These are phyloP conservation scores for Silurus asotus DNA, from an alignment of 2,113 vertebrate genomes.

Conservation along the genomic window DNA sequence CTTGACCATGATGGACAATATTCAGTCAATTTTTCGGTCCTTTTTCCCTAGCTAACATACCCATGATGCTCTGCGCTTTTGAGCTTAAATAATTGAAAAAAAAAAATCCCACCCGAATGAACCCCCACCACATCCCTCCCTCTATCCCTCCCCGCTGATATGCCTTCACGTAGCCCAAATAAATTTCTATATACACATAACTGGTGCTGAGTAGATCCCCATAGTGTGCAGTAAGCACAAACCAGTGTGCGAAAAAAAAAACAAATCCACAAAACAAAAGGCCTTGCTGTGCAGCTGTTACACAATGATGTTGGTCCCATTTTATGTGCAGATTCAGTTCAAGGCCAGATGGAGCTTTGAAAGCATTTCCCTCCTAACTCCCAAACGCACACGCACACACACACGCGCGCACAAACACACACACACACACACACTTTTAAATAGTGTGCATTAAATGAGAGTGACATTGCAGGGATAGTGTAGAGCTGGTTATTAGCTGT, in stretches of 20 bases:
- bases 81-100: slow-evolving; percentile 37
- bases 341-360: slow-evolving; percentile 28
- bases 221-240: slow-evolving; percentile 34
- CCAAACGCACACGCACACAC: slow-evolving; percentile 22
- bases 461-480: slow-evolving; percentile 28
- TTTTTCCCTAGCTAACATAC: slow-evolving; percentile 2
- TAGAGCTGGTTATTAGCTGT: slow-evolving; percentile 41
- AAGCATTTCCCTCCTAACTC: slow-evolving; percentile 23
- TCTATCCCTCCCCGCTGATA: slow-evolving; percentile 26
- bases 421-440: background rate
- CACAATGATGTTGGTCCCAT: slow-evolving; percentile 51
- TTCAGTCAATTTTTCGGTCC: slow-evolving; percentile 34
- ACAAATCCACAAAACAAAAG: background rate
- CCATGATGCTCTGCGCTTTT: slow-evolving; percentile 26
- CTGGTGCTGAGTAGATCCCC: slow-evolving; percentile 36
- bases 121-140: background rate
- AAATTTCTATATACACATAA: slow-evolving; percentile 53
- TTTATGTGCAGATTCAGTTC: slow-evolving; percentile 43
- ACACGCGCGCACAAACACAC: background rate
- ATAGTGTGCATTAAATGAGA: slow-evolving; percentile 35
- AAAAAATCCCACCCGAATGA: slow-evolving; percentile 2
- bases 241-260: background rate
- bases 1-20: slow-evolving; percentile 50
- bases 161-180: slow-evolving; percentile 47
- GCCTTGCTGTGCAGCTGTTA: slow-evolving; percentile 34